A percentile compares a stretch with the other conserved stretches of the same genome.
Evolutionary conservation across 2,113 vertebrate genomes (phyloP).

Genomic region (Tapirus terrestris): DNA sequence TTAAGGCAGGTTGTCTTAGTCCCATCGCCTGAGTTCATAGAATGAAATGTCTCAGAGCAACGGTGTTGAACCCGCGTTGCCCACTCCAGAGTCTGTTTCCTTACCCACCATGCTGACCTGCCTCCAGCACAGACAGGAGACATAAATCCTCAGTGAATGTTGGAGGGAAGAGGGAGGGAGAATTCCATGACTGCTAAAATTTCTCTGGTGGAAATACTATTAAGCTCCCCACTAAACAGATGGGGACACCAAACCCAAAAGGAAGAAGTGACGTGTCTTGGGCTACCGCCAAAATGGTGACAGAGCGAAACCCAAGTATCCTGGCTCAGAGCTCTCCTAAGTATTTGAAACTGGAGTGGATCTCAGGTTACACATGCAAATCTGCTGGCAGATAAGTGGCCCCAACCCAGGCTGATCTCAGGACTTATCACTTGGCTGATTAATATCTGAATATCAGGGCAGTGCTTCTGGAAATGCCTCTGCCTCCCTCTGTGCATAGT

Average conservation of each 20-base stretch:
- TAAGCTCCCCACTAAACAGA: not conserved
- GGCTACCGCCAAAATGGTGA: not conserved
- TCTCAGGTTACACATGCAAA: not conserved
- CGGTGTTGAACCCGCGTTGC: not conserved
- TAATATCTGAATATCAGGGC: not conserved
- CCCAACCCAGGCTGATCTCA: conserved; percentile 55
- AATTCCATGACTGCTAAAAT: not conserved
- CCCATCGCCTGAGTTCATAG: not conserved
- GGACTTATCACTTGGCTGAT: not conserved
- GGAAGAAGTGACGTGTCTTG: not conserved
- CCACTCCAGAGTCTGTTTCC: not conserved
- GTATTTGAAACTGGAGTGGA: not conserved
- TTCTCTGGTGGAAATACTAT: not conserved
- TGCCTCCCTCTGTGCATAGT: not conserved
- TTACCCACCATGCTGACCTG: fast-evolving
- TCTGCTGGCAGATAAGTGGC: not conserved
- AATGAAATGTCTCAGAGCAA: not conserved
- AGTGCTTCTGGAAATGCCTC: not conserved
- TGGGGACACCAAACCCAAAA: not conserved
- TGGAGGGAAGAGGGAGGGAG: not conserved
- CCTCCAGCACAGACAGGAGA: not conserved
- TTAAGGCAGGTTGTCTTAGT: not conserved
- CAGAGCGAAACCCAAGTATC: not conserved
- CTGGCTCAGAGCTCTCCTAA: not conserved
- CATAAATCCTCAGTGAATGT: not conserved